These are phyloP conservation scores for Mohoua ochrocephala DNA, from an alignment of 2,113 vertebrate genomes.

Conservation along the genomic window DNA sequence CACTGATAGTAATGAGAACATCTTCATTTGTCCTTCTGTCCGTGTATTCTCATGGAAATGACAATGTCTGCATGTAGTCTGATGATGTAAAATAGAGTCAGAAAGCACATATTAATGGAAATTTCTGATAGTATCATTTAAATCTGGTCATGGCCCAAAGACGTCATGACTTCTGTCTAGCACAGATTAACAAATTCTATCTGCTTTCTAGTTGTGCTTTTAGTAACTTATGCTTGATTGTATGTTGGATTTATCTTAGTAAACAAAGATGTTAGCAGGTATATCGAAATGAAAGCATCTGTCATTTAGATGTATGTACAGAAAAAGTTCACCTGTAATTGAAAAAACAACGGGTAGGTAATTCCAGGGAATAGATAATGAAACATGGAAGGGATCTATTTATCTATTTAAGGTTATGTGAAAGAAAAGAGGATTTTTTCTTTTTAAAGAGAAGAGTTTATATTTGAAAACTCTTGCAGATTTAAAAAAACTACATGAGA, in stretches of 20 bases:
- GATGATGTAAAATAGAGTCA: neutral
- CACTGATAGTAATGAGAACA: neutral
- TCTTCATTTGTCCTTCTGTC: neutral
- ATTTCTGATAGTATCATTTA: neutral
- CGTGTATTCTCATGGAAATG: neutral
- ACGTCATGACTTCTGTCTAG: neutral
- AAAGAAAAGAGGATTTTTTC: neutral
- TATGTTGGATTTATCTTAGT: neutral
- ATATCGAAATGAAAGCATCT: neutral
- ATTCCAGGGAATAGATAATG: neutral
- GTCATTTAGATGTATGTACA: neutral
- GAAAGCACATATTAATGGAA: neutral
- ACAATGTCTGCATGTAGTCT: neutral
- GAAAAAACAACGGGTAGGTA: neutral
- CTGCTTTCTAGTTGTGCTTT: neutral
- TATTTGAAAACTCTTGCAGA: neutral
- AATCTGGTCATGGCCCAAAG: neutral
- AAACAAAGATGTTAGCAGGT: neutral
- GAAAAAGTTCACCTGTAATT: neutral
- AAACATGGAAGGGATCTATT: neutral
- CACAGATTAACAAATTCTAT: neutral
- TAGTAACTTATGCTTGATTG: neutral
- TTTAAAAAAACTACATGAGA: neutral
- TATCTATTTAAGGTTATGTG: neutral
- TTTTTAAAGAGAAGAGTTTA: neutral